Evolutionary conservation across 2,888 invertebrate species (phyloP).

Genomic region (Brachyptera putata): DNA sequence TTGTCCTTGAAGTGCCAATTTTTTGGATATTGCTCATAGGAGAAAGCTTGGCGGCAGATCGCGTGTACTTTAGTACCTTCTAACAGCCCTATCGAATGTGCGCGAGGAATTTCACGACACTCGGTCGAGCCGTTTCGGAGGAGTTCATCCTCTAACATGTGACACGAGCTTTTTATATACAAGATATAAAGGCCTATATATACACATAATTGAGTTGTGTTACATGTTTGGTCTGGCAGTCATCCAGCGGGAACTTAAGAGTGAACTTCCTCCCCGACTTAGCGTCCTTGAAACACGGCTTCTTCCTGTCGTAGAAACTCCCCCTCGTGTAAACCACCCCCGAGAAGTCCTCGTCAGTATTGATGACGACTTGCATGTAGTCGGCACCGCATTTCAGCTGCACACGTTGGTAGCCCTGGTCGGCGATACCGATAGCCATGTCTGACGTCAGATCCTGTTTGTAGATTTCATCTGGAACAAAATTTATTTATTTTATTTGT

Average conservation of each 20-base stretch:
- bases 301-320: constrained; percentile 53
- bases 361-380: constrained; percentile 49
- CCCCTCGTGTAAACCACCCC: constrained; percentile 61
- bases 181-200: too few relatives aligned
- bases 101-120: too few relatives aligned
- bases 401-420: constrained; percentile 54
- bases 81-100: too few relatives aligned
- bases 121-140: too few relatives aligned
- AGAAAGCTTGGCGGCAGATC: too few relatives aligned
- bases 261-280: constrained; percentile 44
- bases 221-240: constrained; percentile 53
- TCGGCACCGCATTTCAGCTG: constrained; percentile 55
- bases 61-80: too few relatives aligned
- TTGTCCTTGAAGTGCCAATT: too few relatives aligned
- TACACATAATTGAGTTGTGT: constrained; percentile 20
- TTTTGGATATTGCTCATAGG: too few relatives aligned
- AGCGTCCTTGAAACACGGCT: constrained; percentile 54
- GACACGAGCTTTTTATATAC: too few relatives aligned
- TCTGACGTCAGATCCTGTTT: constrained; percentile 53
- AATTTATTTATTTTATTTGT: too few relatives aligned
- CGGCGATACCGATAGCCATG: constrained; percentile 54
- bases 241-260: constrained; percentile 53
- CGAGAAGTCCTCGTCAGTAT: constrained; percentile 54
- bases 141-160: too few relatives aligned
- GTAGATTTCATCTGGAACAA: constrained; percentile 44